Evolutionary conservation across 2,797 vertebrate species (phyloP).

Genomic region (Girardinus metallicus): DNA sequence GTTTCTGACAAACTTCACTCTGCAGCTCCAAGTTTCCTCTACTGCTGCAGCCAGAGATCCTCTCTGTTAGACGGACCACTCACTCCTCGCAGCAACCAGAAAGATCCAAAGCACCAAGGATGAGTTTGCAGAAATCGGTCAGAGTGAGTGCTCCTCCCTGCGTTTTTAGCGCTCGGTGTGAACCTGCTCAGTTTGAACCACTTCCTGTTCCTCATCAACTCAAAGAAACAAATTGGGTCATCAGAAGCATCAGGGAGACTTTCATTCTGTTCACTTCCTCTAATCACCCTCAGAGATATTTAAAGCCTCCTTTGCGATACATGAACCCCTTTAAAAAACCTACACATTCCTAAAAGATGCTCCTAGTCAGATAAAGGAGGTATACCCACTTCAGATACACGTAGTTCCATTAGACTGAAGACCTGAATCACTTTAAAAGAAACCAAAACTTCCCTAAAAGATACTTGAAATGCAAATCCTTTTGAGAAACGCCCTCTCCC

Average conservation of each 20-base stretch:
- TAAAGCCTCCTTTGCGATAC: neutral
- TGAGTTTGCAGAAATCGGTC: neutral
- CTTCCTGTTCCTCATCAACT: slow-evolving; percentile 52
- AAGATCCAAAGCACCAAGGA: no score
- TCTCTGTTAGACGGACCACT: neutral
- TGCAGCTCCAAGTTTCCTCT: slow-evolving; percentile 4
- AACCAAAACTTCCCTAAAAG: no score
- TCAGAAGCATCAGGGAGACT: neutral
- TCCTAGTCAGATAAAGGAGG: neutral
- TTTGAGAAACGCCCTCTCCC: neutral
- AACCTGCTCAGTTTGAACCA: slow-evolving; percentile 36
- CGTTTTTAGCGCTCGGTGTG: neutral
- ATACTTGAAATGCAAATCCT: neutral
- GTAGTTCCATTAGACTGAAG: neutral
- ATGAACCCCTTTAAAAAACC: neutral
- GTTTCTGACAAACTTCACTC: slow-evolving; percentile 20
- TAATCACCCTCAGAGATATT: neutral
- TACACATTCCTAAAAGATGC: neutral
- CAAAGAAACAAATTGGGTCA: slow-evolving; percentile 5
- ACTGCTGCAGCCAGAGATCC: slow-evolving; percentile 41
- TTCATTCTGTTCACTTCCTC: neutral
- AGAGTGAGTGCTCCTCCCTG: slow-evolving; percentile 30
- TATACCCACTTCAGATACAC: neutral
- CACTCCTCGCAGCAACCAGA: slow-evolving; percentile 22
- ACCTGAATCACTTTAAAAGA: neutral